Percentiles rank a stretch among this genome's conserved stretches.
phyloP scores from a whole-genome alignment of 2,797 vertebrate species.

The Channa striata region DNA sequence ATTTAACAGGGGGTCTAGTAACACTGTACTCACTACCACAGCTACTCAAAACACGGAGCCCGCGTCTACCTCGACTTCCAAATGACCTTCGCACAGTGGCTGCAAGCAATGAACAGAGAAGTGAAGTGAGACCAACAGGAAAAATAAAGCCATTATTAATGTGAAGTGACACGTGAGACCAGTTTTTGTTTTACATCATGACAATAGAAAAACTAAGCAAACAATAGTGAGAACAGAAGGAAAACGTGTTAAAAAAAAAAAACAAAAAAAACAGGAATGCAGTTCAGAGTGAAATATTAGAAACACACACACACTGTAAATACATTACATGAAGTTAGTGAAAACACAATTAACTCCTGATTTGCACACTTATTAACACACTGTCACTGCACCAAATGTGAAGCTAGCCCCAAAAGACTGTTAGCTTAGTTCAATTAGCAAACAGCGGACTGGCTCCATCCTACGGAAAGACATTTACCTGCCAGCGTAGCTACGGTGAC shows the following conservation, averaged over 20 bases:
- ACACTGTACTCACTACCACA: constrained; percentile 89
- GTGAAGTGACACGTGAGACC: constrained; percentile 70
- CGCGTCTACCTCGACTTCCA: constrained; percentile 96
- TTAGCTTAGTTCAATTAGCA: background rate
- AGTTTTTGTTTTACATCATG: constrained; percentile 35
- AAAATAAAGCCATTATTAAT: constrained; percentile 68
- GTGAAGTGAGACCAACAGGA: constrained; percentile 83
- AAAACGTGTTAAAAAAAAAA: constrained; percentile 12
- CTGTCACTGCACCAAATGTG: background rate
- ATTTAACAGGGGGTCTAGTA: constrained; percentile 79
- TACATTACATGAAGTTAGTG: constrained; percentile 29
- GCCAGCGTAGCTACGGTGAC: no score
- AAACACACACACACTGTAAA: constrained; percentile 33
- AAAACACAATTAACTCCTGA: constrained; percentile 49
- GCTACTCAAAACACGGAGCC: constrained; percentile 89
- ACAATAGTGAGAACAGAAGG: constrained; percentile 29
- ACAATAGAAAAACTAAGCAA: constrained; percentile 41
- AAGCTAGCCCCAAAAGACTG: background rate
- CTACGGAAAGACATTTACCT: no score
- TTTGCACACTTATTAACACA: background rate
- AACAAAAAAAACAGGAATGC: constrained; percentile 28
- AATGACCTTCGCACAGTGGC: constrained; percentile 93
- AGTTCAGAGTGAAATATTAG: constrained; percentile 46
- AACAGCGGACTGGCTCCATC: no score
- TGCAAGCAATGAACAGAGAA: constrained; percentile 94